Evolutionary conservation across 92 coral and sea anemone genomes (phyloP).

Genomic region (Pocillopora grandis): DNA sequence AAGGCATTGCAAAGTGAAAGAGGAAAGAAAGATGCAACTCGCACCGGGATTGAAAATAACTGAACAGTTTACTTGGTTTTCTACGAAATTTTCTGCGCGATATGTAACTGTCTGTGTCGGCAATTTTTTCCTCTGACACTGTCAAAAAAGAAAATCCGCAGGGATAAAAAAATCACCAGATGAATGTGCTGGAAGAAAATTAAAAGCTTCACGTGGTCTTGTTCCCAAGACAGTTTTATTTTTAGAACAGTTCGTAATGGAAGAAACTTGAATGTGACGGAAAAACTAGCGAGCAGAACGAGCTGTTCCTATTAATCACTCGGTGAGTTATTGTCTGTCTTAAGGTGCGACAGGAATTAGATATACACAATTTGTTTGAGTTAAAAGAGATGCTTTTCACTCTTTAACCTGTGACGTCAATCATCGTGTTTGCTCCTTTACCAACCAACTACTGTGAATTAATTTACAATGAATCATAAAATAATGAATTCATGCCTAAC

Average conservation of each 20-base stretch:
- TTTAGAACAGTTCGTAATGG: constrained; percentile 5
- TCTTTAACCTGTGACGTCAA: not conserved
- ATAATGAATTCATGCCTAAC: not conserved
- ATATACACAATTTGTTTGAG: not conserved
- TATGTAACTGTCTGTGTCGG: too few relatives aligned
- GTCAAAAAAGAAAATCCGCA: too few relatives aligned
- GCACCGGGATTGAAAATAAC: too few relatives aligned
- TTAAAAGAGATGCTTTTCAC: not conserved
- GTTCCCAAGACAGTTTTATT: not conserved
- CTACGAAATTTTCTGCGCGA: too few relatives aligned
- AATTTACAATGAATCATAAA: not conserved
- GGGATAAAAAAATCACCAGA: not conserved
- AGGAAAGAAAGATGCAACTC: too few relatives aligned
- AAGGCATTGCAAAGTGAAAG: too few relatives aligned
- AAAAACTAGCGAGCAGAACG: constrained; percentile 12
- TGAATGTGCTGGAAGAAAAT: not conserved
- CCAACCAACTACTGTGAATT: not conserved
- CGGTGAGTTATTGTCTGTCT: not conserved
- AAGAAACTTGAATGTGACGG: not conserved
- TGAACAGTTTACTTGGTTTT: too few relatives aligned
- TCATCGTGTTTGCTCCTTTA: not conserved
- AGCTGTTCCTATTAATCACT: not conserved
- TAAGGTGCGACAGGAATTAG: not conserved
- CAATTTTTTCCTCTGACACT: too few relatives aligned
- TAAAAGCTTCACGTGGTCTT: too few relatives aligned